phyloP scores from a whole-genome alignment of 2,888 invertebrate genomes.

The Anarsia innoxiella region DNA sequence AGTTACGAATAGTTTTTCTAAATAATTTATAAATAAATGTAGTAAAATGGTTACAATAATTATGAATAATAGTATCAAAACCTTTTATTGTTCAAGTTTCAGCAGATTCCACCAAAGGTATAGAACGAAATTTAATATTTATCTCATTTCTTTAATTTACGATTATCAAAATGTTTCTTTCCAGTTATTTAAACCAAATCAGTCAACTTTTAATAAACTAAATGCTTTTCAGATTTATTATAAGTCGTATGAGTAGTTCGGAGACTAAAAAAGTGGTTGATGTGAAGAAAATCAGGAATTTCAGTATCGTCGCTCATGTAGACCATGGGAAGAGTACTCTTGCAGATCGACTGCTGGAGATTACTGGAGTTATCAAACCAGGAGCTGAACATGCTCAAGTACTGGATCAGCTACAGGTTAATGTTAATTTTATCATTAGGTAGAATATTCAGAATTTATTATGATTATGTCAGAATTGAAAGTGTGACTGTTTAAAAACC shows the following conservation, averaged over 20 bases:
- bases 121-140: too few relatives aligned
- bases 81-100: slow-evolving; percentile 4
- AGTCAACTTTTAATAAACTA: slow-evolving; percentile 4
- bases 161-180: too few relatives aligned
- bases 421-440: too few relatives aligned
- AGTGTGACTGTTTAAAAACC: not conserved
- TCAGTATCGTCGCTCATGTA: slow-evolving; percentile 99
- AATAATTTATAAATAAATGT: not conserved
- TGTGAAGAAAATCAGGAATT: slow-evolving; percentile 84
- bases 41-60: slow-evolving; percentile 11
- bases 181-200: not conserved
- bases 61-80: slow-evolving; percentile 9
- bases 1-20: too few relatives aligned
- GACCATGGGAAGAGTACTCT: slow-evolving; percentile 99
- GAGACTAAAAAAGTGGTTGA: slow-evolving; percentile 31
- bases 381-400: slow-evolving; percentile 81
- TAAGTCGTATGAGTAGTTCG: slow-evolving; percentile 35
- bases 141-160: too few relatives aligned
- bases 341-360: slow-evolving; percentile 95
- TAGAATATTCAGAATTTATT: too few relatives aligned
- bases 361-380: slow-evolving; percentile 86
- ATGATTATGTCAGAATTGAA: too few relatives aligned
- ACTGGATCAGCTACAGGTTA: slow-evolving; percentile 84
- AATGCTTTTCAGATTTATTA: slow-evolving; percentile 25
- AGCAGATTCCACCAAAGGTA: slow-evolving; percentile 20